A percentile compares a stretch with the other conserved stretches of the same genome.
Evolutionary conservation across 2,888 invertebrate species (phyloP).

Genomic region (Diaperis boleti): DNA sequence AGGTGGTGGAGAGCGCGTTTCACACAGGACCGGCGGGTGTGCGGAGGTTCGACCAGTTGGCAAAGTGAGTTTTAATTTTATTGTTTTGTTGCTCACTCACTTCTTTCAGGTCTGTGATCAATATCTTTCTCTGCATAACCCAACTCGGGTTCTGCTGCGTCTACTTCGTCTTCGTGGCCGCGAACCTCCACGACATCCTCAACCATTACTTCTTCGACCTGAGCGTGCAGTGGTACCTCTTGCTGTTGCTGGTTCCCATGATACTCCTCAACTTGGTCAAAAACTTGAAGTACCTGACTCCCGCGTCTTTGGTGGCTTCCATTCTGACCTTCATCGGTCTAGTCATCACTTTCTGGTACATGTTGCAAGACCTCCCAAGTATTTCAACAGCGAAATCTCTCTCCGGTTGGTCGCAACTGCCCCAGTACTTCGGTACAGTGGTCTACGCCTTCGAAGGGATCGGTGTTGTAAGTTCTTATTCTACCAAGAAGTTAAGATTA

Average conservation of each 20-base stretch:
- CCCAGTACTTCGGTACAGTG: constrained; percentile 94
- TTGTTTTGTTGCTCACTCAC: no score
- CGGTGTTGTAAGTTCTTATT: constrained; percentile 75
- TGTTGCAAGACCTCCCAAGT: constrained; percentile 82
- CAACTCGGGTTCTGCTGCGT: constrained; percentile 98
- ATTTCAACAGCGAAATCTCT: constrained; percentile 75
- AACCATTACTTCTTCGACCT: constrained; percentile 74
- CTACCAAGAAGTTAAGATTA: background rate
- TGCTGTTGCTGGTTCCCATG: constrained; percentile 77
- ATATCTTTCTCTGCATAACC: constrained; percentile 89
- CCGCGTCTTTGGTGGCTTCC: constrained; percentile 88
- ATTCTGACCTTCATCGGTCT: constrained; percentile 84
- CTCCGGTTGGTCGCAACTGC: constrained; percentile 79
- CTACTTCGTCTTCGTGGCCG: constrained; percentile 93
- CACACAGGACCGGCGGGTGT: constrained; percentile 78
- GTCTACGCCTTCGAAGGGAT: constrained; percentile 98
- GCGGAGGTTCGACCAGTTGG: constrained; percentile 72
- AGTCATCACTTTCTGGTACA: constrained; percentile 85
- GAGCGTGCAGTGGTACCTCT: constrained; percentile 77
- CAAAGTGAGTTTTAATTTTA: constrained; percentile 74
- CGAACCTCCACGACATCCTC: constrained; percentile 82
- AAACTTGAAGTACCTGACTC: constrained; percentile 87
- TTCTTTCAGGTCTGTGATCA: constrained; percentile 77
- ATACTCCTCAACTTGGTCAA: constrained; percentile 82
- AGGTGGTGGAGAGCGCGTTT: constrained; percentile 83